Evolutionary conservation across 2,797 vertebrate genomes (phyloP), one percentile per base, ranked within the genome.

Genomic region (Melanogrammus aeglefinus): DNA sequence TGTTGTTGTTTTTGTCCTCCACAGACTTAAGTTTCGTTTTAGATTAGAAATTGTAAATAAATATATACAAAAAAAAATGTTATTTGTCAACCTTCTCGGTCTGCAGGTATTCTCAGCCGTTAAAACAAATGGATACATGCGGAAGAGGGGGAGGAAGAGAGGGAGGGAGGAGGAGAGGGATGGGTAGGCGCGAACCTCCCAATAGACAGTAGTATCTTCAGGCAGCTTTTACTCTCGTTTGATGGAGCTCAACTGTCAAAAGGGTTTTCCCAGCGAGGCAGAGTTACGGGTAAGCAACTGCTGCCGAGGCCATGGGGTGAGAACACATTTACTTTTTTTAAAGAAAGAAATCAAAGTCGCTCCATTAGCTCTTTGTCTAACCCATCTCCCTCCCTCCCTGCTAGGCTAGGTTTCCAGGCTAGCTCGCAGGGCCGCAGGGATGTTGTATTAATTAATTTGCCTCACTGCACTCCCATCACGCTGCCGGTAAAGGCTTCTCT

Each of bases 371-470:
- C 75, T 82, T 82, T 39, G 74, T 83, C 80, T 73, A 44, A 83
- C 38, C n/a, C 41, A 24, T 31, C 74, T 47, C 44, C 35, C 75
- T 27, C 33, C 51, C 73, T 77, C 87, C 75, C 75, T 85, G 83
- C 84, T 78, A 84, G 86, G 82, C 79, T 91, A 79, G 84, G 86
- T 85, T 78, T 79, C 79, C 86, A 86, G 90, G 86, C 84, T 84
- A 74, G 91, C 88, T 87, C 74, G 83, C 86, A 86, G 87, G 88
- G 82, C 82, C 85, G 73, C 90, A 85, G 88, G 85, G 88, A 92
- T 88, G 89, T 89, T 92, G 91, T 91, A 91, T 93, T 93, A 92
- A 94, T 94, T 93, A 93, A 92, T 91, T 90, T 82, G 89, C 89
- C 87, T 92, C 87, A 80, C 90, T 91, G 90, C 90, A 88, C 89